Base-by-base conservation (phyloP, 2,888 invertebrate genomes). In the Cantharis rustica region DNA sequence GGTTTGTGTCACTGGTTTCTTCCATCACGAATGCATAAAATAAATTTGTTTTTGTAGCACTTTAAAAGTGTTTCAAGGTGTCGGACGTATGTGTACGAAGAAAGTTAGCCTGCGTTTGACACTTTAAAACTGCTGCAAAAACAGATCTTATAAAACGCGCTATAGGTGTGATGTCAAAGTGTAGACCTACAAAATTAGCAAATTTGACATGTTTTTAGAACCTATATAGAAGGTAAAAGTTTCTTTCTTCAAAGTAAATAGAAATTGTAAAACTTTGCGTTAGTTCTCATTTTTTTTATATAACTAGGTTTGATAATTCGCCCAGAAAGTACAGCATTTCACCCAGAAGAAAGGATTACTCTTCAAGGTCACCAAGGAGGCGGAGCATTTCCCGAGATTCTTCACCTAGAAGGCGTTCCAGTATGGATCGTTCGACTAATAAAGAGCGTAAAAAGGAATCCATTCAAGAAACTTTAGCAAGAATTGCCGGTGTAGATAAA, bases 381-480 rank as follows among this genome's bases (percentile, higher is more conserved):
- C 75, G 64, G 10, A 73, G 73, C 63, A 62, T 15, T 68, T 73
- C 73, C n/a, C 64, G 76, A 16, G 73, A 78, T 16, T 23, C 62
- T 16, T 79, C 80, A 13, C 79, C 79, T 5, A 68, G 69, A 68
- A 27, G 72, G 17, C 70, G 61, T 66, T 20, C 62, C 31, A 68
- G 72, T 66, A 1, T 47, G 9, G 47, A 75, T 70, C 13, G 61
- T 4, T 77, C 77, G 3, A 72, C 75, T 2, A 79, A 70, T n/a
- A 77, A 27, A 26, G 77, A 77, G 16, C 68, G 68, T 23, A 66
- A 75, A 63, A 68, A 62, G 20, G 73, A 77, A 15, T 62, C 73
- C 61, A 80, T 80, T 68, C 80, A 77, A 73, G 78, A 77, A 69
- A 81, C 77, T 17, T 77, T 73, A 47, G 80, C 74, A 76, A 81